Conservation (phyloP, 1,140 invertebrate genomes). For the Trinorchestia longiramus region DNA sequence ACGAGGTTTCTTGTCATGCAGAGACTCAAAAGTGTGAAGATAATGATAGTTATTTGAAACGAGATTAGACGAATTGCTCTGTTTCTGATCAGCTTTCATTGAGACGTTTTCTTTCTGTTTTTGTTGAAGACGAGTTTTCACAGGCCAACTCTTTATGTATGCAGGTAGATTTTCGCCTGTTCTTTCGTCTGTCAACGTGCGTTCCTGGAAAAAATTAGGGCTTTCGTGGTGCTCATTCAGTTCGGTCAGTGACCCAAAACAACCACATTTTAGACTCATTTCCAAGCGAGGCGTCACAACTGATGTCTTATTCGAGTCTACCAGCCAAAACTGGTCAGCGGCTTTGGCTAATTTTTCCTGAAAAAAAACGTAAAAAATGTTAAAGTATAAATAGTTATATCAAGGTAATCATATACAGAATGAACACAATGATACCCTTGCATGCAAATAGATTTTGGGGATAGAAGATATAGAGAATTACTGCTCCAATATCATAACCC, state of each 20-base stretch:
- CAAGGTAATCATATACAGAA: too few relatives aligned
- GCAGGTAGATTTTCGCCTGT: neutral
- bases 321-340: neutral
- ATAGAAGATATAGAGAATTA: too few relatives aligned
- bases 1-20: slow-evolving; percentile 1
- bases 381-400: too few relatives aligned
- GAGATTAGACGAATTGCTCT: neutral
- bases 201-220: neutral
- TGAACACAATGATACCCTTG: too few relatives aligned
- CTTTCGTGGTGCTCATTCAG: too few relatives aligned
- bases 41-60: neutral
- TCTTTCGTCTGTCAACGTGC: too few relatives aligned
- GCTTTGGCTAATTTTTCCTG: slow-evolving; percentile 6
- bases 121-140: neutral
- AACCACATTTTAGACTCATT: slow-evolving; percentile 6
- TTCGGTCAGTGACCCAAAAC: neutral
- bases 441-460: too few relatives aligned
- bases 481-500: too few relatives aligned
- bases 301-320: neutral
- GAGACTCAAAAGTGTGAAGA: neutral
- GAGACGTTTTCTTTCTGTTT: too few relatives aligned
- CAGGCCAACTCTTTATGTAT: neutral
- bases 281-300: slow-evolving; percentile 24
- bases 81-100: neutral
- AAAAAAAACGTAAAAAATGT: neutral